phyloP scores from a whole-genome alignment of 2,888 invertebrate genomes.

The Anticlea derivata region DNA sequence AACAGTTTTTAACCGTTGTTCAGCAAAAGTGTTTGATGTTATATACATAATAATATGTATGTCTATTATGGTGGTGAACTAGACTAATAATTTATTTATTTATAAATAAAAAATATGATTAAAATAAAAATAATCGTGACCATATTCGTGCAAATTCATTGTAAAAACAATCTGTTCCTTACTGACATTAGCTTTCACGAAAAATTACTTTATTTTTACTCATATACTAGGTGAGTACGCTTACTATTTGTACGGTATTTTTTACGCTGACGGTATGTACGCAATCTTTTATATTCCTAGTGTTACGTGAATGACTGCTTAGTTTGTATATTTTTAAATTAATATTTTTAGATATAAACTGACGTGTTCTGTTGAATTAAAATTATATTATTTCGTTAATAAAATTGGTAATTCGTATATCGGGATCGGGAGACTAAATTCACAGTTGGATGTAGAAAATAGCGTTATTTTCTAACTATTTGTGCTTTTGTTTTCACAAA shows the following conservation, averaged over 20 bases:
- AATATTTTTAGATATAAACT: slow-evolving; percentile 59
- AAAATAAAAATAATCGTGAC: slow-evolving; percentile 34
- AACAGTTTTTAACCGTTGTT: slow-evolving; percentile 8
- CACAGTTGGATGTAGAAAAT: slow-evolving; percentile 27
- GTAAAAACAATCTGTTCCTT: slow-evolving; percentile 68
- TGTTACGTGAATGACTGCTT: slow-evolving; percentile 81
- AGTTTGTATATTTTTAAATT: slow-evolving; percentile 77
- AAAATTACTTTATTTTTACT: slow-evolving; percentile 60
- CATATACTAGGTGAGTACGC: slow-evolving; percentile 69
- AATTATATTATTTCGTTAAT: slow-evolving; percentile 52
- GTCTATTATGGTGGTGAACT: slow-evolving; percentile 37
- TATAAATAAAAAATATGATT: slow-evolving; percentile 38
- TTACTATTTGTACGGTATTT: slow-evolving; percentile 77
- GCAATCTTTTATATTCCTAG: slow-evolving; percentile 66
- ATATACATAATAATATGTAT: slow-evolving; percentile 31
- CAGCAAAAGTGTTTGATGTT: slow-evolving; percentile 22
- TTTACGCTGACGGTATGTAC: slow-evolving; percentile 57
- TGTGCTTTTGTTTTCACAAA: background rate
- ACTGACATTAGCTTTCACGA: slow-evolving; percentile 41
- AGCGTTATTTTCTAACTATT: slow-evolving; percentile 16
- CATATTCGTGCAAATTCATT: slow-evolving; percentile 44
- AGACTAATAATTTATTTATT: slow-evolving; percentile 58
- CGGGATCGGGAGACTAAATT: slow-evolving; percentile 20
- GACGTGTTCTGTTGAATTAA: slow-evolving; percentile 64
- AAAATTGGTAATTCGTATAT: slow-evolving; percentile 26